Evolutionary conservation across 2,113 vertebrate species (phyloP).

Genomic region (Pteruthius melanotis): DNA sequence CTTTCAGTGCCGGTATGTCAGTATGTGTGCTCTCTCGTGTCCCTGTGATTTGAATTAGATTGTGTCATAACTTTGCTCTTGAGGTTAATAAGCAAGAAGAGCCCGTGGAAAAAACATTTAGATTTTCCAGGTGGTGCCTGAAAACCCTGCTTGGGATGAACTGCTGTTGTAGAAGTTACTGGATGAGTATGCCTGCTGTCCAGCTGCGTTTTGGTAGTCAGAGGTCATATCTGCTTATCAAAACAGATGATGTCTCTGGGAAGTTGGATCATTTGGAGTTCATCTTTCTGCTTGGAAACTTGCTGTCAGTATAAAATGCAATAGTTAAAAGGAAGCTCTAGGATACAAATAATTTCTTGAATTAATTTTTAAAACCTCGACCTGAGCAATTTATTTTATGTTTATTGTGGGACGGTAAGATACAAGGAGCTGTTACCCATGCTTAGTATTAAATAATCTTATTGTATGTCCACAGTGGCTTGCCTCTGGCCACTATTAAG

Average conservation of each 20-base stretch:
- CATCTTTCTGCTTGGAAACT: background rate
- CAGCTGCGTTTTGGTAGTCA: background rate
- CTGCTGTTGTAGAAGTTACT: background rate
- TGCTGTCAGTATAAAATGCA: background rate
- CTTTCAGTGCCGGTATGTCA: background rate
- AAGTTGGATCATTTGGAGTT: background rate
- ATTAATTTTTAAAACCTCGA: background rate
- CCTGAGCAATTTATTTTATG: background rate
- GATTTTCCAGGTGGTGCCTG: background rate
- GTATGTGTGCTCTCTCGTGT: background rate
- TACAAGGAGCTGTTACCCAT: background rate
- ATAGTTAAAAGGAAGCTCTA: background rate
- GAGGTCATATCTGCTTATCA: background rate
- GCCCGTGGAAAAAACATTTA: background rate
- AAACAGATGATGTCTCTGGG: background rate
- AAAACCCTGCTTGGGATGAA: background rate
- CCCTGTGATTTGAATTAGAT: background rate
- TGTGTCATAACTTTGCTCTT: background rate
- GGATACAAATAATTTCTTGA: background rate
- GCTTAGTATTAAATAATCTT: background rate
- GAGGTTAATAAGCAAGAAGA: background rate
- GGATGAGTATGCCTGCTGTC: background rate
- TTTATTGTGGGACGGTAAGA: background rate
- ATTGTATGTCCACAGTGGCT: background rate
- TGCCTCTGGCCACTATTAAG: background rate